Percentiles rank a stretch among this genome's conserved stretches.
phyloP scores from a whole-genome alignment of 2,888 invertebrate species.

The Hypsopygia costalis region DNA sequence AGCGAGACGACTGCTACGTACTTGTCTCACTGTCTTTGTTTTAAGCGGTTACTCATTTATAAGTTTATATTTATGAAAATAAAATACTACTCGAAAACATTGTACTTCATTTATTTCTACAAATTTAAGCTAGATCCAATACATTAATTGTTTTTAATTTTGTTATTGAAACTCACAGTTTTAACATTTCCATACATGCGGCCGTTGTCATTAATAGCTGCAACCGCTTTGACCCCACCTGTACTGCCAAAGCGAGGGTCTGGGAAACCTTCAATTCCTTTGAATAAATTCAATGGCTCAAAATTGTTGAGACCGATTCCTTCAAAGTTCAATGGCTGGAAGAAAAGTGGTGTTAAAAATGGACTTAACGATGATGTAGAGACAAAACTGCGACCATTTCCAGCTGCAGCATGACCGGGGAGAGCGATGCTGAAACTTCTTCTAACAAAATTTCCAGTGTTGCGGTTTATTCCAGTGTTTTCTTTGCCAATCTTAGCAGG shows the following conservation, averaged over 20 bases:
- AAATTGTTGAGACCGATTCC: conserved; percentile 25
- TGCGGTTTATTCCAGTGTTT: conserved; percentile 14
- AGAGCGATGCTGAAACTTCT: conserved; percentile 36
- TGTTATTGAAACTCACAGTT: conserved; percentile 38
- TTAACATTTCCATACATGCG: conserved; percentile 48
- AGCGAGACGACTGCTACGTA: conserved; percentile 50
- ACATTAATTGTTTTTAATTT: conserved; percentile 20
- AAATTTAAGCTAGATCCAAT: no score
- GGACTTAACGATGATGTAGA: conserved; percentile 37
- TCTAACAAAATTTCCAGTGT: conserved; percentile 23
- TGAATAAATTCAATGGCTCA: conserved; percentile 38
- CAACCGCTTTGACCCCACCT: conserved; percentile 33
- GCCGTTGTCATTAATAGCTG: conserved; percentile 51
- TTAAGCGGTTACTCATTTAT: neutral
- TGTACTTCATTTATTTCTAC: no score
- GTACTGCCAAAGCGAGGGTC: conserved; percentile 35
- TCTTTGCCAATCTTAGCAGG: conserved; percentile 23
- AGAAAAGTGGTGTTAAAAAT: conserved; percentile 40
- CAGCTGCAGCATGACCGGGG: conserved; percentile 38
- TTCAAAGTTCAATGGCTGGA: conserved; percentile 36
- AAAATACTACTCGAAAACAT: no score
- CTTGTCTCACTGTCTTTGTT: conserved; percentile 56
- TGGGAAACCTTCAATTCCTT: conserved; percentile 40
- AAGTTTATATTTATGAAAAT: conserved; percentile 8
- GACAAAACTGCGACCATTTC: conserved; percentile 43